A percentile compares a stretch with the other conserved stretches of the same genome.
These are phyloP conservation scores for Arvicanthis niloticus DNA, from an alignment of 2,113 vertebrate species.

Conservation along the genomic window DNA sequence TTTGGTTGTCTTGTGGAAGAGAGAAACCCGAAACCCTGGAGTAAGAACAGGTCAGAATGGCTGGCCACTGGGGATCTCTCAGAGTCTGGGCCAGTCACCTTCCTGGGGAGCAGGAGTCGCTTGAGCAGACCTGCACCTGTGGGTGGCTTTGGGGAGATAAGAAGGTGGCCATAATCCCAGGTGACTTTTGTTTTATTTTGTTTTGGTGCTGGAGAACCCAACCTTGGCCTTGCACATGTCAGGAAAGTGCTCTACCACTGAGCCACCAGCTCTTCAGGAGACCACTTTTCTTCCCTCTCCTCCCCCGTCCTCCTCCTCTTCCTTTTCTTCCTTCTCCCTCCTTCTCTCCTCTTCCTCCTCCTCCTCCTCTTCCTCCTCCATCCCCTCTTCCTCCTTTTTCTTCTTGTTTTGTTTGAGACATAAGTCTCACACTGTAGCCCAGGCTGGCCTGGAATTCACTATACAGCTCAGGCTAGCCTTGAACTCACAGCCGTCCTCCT, in stretches of 20 bases:
- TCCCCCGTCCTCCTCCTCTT: not conserved
- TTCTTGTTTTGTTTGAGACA: not conserved
- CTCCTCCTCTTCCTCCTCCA: not conserved
- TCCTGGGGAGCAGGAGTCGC: not conserved
- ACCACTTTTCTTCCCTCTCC: not conserved
- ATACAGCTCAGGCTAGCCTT: slow-evolving; percentile 23
- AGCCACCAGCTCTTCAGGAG: not conserved
- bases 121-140: not conserved
- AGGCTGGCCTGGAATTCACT: slow-evolving; percentile 35
- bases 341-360: not conserved
- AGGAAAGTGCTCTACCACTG: not conserved
- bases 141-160: not conserved
- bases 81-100: not conserved
- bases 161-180: not conserved
- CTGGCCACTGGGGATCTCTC: not conserved
- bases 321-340: not conserved
- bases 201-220: not conserved
- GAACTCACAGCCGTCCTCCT: slow-evolving; percentile 25
- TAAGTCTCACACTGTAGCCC: not conserved
- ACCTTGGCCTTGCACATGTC: not conserved
- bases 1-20: not conserved
- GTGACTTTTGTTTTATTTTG: not conserved
- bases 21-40: rapidly evolving
- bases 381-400: not conserved
- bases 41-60: not conserved